Conservation (phyloP, 2,888 invertebrate genomes). For the Stratiomys singularior region DNA sequence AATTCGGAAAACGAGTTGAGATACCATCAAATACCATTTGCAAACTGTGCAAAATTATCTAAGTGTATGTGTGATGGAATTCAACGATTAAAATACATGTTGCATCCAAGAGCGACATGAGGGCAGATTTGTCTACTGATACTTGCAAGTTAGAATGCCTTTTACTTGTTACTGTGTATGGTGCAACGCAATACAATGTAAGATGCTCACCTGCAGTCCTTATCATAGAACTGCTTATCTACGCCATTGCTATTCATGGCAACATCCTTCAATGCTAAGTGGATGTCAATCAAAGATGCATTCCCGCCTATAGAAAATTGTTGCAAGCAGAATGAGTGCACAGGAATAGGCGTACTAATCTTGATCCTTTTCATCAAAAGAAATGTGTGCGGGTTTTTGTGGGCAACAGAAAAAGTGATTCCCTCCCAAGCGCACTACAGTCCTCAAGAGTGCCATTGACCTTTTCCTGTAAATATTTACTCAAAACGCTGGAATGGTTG, state of each 20-base stretch:
- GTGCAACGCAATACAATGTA: constrained; percentile 33
- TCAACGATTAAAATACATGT: no score
- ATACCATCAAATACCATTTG: no score
- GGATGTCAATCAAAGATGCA: constrained; percentile 47
- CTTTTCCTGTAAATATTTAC: constrained; percentile 52
- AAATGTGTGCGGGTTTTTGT: not conserved
- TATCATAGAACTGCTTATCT: constrained; percentile 45
- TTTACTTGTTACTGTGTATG: constrained; percentile 1
- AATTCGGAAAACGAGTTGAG: no score
- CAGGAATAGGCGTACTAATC: not conserved
- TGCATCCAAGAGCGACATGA: no score
- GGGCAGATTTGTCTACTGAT: no score
- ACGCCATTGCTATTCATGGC: constrained; percentile 32
- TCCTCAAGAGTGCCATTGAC: constrained; percentile 50
- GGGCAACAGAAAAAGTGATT: constrained; percentile 1
- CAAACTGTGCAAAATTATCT: no score
- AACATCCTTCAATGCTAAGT: constrained; percentile 44
- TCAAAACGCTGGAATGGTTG: not conserved
- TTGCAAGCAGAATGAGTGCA: no score
- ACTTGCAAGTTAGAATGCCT: not conserved
- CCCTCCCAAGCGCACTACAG: constrained; percentile 11
- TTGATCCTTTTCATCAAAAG: not conserved
- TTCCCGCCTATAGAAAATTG: no score
- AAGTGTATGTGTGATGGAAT: no score
- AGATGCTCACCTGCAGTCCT: constrained; percentile 51